phyloP scores from a whole-genome alignment of 2,113 vertebrate species.

The Dipodomys spectabilis region DNA sequence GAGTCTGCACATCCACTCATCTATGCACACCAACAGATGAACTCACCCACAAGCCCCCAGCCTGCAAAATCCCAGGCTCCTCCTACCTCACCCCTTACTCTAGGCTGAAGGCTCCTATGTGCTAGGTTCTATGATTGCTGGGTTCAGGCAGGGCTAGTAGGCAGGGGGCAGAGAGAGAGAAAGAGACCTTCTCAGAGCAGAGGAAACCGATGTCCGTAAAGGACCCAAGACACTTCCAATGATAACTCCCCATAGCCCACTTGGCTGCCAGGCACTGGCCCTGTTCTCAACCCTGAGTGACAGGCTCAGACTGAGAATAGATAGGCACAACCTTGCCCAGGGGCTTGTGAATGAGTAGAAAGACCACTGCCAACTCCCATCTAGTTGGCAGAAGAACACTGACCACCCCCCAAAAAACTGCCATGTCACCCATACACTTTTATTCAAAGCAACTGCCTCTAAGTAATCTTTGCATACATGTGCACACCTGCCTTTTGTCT shows the following conservation, averaged over 20 bases:
- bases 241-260: neutral
- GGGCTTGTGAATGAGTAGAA: neutral
- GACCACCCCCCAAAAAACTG: neutral
- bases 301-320: neutral
- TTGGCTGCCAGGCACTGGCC: too few relatives aligned
- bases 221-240: too few relatives aligned
- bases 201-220: neutral
- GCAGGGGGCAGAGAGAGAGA: neutral
- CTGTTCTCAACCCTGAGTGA: neutral
- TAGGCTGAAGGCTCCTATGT: too few relatives aligned
- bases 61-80: neutral
- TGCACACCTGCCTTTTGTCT: neutral
- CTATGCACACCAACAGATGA: too few relatives aligned
- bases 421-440: neutral
- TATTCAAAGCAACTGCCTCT: neutral
- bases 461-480: neutral
- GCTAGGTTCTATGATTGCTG: neutral
- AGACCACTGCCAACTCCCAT: neutral
- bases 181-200: neutral
- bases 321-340: accelerated
- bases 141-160: accelerated
- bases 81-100: too few relatives aligned
- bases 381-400: neutral
- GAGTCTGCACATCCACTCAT: too few relatives aligned
- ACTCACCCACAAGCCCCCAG: too few relatives aligned